Evolutionary conservation across 1,140 invertebrate species (phyloP).

Genomic region (Oreohelix idahoensis): DNA sequence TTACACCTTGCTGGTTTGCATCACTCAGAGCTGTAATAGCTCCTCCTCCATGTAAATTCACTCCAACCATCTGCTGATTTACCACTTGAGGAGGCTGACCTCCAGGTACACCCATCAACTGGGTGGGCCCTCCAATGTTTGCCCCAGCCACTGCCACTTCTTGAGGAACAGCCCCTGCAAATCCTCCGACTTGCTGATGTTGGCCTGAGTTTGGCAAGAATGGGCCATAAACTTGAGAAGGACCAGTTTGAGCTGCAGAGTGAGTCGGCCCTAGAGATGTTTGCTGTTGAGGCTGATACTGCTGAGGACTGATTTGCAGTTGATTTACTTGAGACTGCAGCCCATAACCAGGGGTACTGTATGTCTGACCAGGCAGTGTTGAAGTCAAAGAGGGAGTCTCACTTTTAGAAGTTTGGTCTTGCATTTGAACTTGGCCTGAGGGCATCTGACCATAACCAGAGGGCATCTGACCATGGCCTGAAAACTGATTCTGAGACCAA

Average conservation of each 20-base stretch:
- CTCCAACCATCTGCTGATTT: background rate
- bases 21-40: background rate
- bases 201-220: conserved; percentile 9
- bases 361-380: background rate
- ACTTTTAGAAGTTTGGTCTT: background rate
- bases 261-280: background rate
- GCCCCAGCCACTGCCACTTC: background rate
- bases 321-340: background rate
- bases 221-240: background rate
- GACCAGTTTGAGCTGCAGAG: background rate
- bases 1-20: background rate
- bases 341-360: background rate
- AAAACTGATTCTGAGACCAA: background rate
- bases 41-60: background rate
- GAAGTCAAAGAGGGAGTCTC: background rate
- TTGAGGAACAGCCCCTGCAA: background rate
- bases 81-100: background rate
- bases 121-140: background rate
- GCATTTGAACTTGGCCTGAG: background rate
- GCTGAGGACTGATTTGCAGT: background rate
- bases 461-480: background rate
- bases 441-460: conserved; percentile 1
- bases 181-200: background rate
- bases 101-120: background rate
- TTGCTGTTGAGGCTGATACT: background rate